Conservation (phyloP, 2,113 vertebrate species). For the Apodemus sylvaticus region DNA sequence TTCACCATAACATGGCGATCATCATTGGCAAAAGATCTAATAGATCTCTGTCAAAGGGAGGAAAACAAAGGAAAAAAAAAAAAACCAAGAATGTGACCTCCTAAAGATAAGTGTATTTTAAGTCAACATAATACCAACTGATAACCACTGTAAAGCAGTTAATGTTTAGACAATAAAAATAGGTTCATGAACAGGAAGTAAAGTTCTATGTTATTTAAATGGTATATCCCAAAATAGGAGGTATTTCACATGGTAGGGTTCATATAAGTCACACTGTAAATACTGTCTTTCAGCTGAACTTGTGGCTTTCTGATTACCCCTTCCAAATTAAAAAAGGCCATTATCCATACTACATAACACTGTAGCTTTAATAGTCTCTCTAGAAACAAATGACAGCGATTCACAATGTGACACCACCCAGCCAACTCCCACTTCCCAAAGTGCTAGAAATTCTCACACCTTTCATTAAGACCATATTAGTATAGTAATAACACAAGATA, state of each 20-base stretch:
- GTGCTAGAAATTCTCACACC: not conserved
- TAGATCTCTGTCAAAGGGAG: conserved; percentile 92
- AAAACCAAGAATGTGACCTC: conserved; percentile 40
- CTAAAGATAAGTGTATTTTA: conserved; percentile 53
- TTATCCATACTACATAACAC: not conserved
- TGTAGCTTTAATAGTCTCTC: not conserved
- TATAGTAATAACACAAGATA: conserved; percentile 27
- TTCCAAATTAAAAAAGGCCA: not conserved
- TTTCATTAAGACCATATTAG: conserved; percentile 51
- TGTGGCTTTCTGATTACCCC: not conserved
- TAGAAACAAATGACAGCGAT: conserved; percentile 2
- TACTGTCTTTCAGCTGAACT: not conserved
- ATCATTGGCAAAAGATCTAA: conserved; percentile 98
- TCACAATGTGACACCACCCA: not conserved
- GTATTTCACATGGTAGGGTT: not conserved
- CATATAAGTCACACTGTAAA: not conserved
- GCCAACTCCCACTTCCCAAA: conserved; percentile 39
- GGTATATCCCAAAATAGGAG: not conserved
- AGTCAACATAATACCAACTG: conserved; percentile 23
- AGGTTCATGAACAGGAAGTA: not conserved
- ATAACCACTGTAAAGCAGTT: conserved; percentile 13
- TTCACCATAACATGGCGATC: conserved; percentile 99
- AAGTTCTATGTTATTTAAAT: conserved; percentile 14
- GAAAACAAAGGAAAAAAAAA: conserved; percentile 9
- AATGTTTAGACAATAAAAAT: conserved; percentile 19